Conservation (phyloP, 2,888 invertebrate genomes). For the Agrotis puta region DNA sequence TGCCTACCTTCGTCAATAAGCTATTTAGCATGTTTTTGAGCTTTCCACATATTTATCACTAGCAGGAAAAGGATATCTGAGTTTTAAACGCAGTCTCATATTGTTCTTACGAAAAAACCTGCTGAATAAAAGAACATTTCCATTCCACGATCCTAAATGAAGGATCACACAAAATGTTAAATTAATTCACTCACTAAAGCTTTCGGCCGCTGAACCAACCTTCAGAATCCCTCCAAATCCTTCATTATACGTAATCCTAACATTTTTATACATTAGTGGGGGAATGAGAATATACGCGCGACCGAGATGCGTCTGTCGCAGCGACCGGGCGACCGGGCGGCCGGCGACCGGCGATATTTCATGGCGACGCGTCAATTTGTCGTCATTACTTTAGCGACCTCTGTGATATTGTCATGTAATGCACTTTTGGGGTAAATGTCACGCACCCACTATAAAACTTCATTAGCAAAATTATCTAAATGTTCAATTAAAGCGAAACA, state of each 20-base stretch:
- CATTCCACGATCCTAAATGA: constrained; percentile 32
- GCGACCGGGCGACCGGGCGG: constrained; percentile 26
- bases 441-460: constrained; percentile 40
- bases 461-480: constrained; percentile 33
- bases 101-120: background rate
- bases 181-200: constrained; percentile 63
- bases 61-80: background rate
- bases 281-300: constrained; percentile 64
- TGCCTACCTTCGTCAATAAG: background rate
- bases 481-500: constrained; percentile 9
- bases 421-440: constrained; percentile 56
- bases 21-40: background rate
- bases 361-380: constrained; percentile 70
- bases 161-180: constrained; percentile 60
- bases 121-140: constrained; percentile 45
- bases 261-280: constrained; percentile 69
- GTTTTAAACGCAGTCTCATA: background rate
- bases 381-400: constrained; percentile 70
- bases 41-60: background rate
- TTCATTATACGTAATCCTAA: constrained; percentile 66
- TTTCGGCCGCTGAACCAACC: constrained; percentile 48
- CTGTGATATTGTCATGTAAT: constrained; percentile 51
- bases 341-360: constrained; percentile 64
- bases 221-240: constrained; percentile 65
- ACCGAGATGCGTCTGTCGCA: constrained; percentile 36